These are phyloP conservation scores for Dipodomys ordii DNA, from an alignment of 2,113 vertebrate species.

Conservation along the genomic window DNA sequence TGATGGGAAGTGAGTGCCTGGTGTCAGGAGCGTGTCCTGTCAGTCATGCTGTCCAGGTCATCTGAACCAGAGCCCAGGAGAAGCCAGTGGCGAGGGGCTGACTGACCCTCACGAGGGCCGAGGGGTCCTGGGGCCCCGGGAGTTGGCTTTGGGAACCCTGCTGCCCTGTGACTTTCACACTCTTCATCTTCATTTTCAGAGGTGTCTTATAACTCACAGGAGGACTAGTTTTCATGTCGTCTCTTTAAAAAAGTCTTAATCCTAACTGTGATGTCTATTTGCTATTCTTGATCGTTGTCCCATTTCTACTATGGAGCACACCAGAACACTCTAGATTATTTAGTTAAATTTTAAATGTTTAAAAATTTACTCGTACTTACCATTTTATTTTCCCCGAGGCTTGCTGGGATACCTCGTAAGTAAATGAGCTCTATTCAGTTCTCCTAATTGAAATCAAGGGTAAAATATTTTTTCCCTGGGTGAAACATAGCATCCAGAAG, in stretches of 20 bases:
- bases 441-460: not conserved
- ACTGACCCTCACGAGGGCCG: not conserved
- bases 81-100: no score
- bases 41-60: not conserved
- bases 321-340: not conserved
- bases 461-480: not conserved
- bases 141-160: rapidly evolving
- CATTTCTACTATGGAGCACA: not conserved
- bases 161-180: not conserved
- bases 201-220: not conserved
- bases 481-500: rapidly evolving
- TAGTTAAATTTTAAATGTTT: no score
- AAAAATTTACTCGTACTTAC: no score
- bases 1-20: no score
- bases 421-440: not conserved
- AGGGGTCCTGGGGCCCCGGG: no score
- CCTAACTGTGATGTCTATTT: not conserved
- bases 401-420: not conserved
- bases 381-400: not conserved
- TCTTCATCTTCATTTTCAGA: rapidly evolving
- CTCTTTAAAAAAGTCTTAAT: not conserved
- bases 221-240: not conserved
- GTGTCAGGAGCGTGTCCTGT: not conserved
- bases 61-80: rapidly evolving
- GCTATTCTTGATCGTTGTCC: not conserved